Base-by-base conservation (phyloP, 2,797 vertebrate genomes). In the Sebastes kiyomatsui region DNA sequence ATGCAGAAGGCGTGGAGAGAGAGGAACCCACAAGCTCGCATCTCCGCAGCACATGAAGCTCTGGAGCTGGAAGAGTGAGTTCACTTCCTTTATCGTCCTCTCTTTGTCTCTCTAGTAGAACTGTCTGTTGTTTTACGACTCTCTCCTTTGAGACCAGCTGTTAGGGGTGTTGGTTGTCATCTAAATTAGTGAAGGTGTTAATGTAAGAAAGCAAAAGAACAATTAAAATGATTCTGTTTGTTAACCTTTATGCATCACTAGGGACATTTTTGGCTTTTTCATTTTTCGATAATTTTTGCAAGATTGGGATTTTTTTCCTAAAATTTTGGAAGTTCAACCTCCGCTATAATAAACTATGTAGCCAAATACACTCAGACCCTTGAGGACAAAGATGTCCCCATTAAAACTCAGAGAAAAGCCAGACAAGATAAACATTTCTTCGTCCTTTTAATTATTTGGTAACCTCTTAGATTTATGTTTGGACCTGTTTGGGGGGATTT, bases 1-100 rank as follows among this genome's bases (percentile, higher is more conserved):
- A 99, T 99, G 98, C 98, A 99, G 87, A 99, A 99, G 94, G 98
- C 98, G 12, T 99, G 98, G 98, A 96, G 98, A 92, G 98, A 99
- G 92, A 97, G 98, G 92, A 99, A 99, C 83, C 98, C 98, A 8
- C 98, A 99, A 94, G 98, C 98, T 88, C 97, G 98, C 75, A 98
- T 99, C 95, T 98, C 98, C 70, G 98, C 98, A 75, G 98, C 98
- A 62, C 98, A 99, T 6, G 98, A 99, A 96, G 98, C 98, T 80
- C 96, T 99, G 92, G 98, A 99, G 92, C 95, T 99, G 58, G 99
- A 99, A 90, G 98, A 99, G 98, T 99, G 95, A 97, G 97, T 97
- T 7, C 4, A 16, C 55, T 5, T 23, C 46, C 14, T 28, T 12
- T 54, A 0, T 25, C 23, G 33, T 2, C 9, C 5, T 38, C 4